Evolutionary conservation across 30 jellyfish, hydroid and myxozoan genomes (phyloP), one percentile per base, ranked within the genome.

Genomic region (Aurelia aurita): DNA sequence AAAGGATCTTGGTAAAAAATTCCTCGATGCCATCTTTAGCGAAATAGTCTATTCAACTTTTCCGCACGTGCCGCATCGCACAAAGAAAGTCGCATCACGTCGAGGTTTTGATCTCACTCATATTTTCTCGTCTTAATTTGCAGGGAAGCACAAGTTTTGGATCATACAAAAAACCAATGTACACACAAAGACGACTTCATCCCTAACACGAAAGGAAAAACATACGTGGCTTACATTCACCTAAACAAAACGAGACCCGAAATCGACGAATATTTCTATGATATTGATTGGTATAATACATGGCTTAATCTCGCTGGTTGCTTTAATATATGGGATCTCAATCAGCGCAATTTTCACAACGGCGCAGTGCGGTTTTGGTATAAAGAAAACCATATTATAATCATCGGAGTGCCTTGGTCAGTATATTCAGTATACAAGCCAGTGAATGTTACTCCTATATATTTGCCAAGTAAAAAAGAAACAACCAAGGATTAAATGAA

Each of bases 121-220:
- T 39, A 2, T 39, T 39, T 39, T 39, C 51, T 7, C 51, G 1
- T 39, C 1, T 39, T 39, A 6, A 5, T 75, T 66, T 9, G 51
- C 72, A 94, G 99, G 69, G 35, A 51, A 34, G 99, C 99, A 9
- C 85, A 47, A 25, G 96, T 89, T 0, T 63, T 94, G 88, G 87
- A 94, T 69, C 97, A 94, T 72, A 62, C 89, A 14, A 84, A 65
- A 69, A 88, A 72, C 45, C 97, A 89, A 18, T 94, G 99, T 82
- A 76, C 84, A 13, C 66, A 84, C 58, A 64, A 69, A n/a, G 79
- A 86, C 21, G 92, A 79, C 61, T 82, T 94, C 86, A 69, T 94
- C 23, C 99, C 99, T 18, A 87, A 88, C 80, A 94, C 99, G 9
- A 89, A 80, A 63, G 99, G 91, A 23, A 78, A 72, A 32, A 89